phyloP scores from a whole-genome alignment of 2,797 vertebrate genomes.

The Tangara arthus region DNA sequence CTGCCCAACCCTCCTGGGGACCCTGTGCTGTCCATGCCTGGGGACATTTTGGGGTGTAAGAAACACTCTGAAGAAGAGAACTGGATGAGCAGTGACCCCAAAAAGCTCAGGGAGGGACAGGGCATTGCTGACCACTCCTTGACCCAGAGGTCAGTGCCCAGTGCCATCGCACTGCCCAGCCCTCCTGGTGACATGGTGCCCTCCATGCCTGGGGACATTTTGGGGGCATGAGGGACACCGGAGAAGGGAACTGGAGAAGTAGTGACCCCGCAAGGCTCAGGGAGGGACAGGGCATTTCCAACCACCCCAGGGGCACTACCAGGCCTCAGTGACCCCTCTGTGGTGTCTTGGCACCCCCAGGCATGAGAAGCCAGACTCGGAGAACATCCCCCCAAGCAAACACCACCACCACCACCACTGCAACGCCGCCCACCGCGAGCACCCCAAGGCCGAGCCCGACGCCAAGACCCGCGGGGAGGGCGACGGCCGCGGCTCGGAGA shows the following conservation, averaged over 20 bases:
- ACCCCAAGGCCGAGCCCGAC: constrained; percentile 68
- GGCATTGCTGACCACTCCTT: too few relatives aligned
- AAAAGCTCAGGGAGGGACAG: too few relatives aligned
- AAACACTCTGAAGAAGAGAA: too few relatives aligned
- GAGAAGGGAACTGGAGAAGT: not conserved
- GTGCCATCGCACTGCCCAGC: too few relatives aligned
- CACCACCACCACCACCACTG: constrained; percentile 67
- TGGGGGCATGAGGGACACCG: not conserved
- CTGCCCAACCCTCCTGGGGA: not conserved
- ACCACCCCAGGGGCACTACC: not conserved
- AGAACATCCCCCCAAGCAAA: constrained; percentile 74
- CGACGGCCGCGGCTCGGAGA: constrained; percentile 73
- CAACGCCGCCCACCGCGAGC: constrained; percentile 39
- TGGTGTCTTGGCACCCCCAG: not conserved
- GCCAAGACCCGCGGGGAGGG: constrained; percentile 76
- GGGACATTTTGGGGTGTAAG: too few relatives aligned
- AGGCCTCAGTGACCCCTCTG: not conserved
- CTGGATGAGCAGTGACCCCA: too few relatives aligned
- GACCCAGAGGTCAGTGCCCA: too few relatives aligned
- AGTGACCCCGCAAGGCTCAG: not conserved
- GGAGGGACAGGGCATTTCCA: fast-evolving
- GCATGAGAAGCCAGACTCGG: constrained; percentile 77
- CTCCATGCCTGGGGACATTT: not conserved
- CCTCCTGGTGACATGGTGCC: not conserved
- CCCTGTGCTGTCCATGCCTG: not conserved